Conservation (phyloP, 1,140 invertebrate genomes). For the Semibalanus balanoides region DNA sequence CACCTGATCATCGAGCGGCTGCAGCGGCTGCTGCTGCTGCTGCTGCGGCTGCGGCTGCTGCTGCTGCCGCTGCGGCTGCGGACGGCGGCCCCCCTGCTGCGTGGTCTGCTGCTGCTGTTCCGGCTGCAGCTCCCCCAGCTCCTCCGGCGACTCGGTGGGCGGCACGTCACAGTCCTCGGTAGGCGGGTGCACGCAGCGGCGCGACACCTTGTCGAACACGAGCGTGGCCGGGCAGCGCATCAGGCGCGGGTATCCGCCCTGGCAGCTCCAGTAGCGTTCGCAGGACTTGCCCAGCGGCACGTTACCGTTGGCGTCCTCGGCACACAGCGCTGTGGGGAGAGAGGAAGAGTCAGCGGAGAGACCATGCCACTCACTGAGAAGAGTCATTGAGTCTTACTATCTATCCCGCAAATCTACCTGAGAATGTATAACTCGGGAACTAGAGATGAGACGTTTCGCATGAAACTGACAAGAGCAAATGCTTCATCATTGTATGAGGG, state of each 20-base stretch:
- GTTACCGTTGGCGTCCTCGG: slow-evolving; percentile 67
- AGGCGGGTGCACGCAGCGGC: slow-evolving; percentile 71
- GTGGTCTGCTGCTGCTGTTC: slow-evolving; percentile 5
- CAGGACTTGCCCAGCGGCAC: slow-evolving; percentile 69
- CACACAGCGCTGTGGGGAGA: slow-evolving; percentile 57
- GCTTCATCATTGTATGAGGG: too few relatives aligned
- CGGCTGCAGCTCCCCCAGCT: slow-evolving; percentile 1
- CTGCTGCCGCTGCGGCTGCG: neutral
- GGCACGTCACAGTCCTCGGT: slow-evolving; percentile 62
- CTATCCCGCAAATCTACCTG: too few relatives aligned
- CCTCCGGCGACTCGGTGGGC: slow-evolving; percentile 16
- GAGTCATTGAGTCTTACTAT: too few relatives aligned
- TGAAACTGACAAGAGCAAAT: too few relatives aligned
- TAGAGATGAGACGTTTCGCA: too few relatives aligned
- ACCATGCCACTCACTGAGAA: too few relatives aligned
- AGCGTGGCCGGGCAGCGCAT: slow-evolving; percentile 78
- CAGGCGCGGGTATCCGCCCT: slow-evolving; percentile 76
- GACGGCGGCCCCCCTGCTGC: slow-evolving; percentile 5
- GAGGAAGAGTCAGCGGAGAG: slow-evolving; percentile 7
- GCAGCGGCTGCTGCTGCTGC: neutral
- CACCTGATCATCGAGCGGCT: neutral
- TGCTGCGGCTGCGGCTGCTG: slow-evolving; percentile 4
- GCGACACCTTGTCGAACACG: slow-evolving; percentile 66
- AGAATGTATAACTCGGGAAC: too few relatives aligned
- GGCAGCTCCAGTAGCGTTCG: slow-evolving; percentile 85